phyloP scores from a whole-genome alignment of 2,888 invertebrate genomes.

The Ormyrus nitidulus region DNA sequence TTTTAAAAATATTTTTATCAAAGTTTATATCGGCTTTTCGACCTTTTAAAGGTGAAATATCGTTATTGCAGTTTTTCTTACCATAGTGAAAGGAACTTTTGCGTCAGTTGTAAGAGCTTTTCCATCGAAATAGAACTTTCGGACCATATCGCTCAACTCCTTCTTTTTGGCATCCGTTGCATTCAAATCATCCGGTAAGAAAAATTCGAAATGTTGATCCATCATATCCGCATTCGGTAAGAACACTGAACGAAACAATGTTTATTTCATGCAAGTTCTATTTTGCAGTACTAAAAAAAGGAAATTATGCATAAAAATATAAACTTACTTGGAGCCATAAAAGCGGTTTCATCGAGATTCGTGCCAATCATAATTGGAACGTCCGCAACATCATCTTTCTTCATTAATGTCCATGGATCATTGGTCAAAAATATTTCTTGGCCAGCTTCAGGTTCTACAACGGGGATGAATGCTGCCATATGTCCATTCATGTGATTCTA shows the following conservation, averaged over 20 bases:
- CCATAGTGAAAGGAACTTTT: constrained; percentile 58
- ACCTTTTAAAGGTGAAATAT: background rate
- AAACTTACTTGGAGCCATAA: constrained; percentile 61
- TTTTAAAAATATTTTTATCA: constrained; percentile 5
- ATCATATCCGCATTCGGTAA: constrained; percentile 62
- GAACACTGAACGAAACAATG: constrained; percentile 55
- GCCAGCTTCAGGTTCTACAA: constrained; percentile 66
- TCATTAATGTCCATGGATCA: constrained; percentile 68
- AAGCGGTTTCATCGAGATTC: constrained; percentile 61
- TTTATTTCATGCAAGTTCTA: background rate
- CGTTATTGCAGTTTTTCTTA: constrained; percentile 11
- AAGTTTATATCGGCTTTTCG: background rate
- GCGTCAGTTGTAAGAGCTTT: constrained; percentile 64
- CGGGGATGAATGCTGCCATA: constrained; percentile 63
- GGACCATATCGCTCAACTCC: constrained; percentile 62
- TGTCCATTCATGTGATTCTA: constrained; percentile 65
- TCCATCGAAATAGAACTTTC: constrained; percentile 67
- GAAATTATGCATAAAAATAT: background rate
- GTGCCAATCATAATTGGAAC: constrained; percentile 68
- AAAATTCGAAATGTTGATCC: constrained; percentile 66
- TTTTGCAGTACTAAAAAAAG: constrained; percentile 1
- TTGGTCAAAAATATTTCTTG: constrained; percentile 68
- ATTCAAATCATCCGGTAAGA: constrained; percentile 63
- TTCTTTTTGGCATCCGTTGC: constrained; percentile 63
- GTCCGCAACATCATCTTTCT: constrained; percentile 66